Conservation (phyloP, 2,888 invertebrate species). For the Apeira syringaria region DNA sequence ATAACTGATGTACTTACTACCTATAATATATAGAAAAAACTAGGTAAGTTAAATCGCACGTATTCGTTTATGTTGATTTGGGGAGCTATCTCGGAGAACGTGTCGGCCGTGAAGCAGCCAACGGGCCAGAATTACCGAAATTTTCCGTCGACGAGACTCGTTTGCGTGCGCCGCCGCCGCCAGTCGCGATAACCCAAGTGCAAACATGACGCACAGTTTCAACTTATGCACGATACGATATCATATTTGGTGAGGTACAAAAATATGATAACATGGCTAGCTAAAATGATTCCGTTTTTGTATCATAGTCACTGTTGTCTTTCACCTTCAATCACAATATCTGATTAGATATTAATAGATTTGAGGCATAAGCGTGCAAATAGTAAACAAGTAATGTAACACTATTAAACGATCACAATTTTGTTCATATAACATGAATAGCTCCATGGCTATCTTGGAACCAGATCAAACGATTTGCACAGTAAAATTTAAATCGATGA, state of each 20-base stretch:
- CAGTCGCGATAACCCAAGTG: conserved; percentile 62
- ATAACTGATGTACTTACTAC: no score
- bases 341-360: background rate
- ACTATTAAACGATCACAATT: no score
- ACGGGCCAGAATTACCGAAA: conserved; percentile 56
- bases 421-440: no score
- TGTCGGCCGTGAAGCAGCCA: conserved; percentile 36
- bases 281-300: conserved; percentile 3
- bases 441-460: no score
- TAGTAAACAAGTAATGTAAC: no score
- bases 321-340: background rate
- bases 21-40: no score
- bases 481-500: no score
- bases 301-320: conserved; percentile 2
- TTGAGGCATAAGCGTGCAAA: background rate
- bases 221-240: conserved; percentile 27
- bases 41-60: no score
- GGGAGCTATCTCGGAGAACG: conserved; percentile 41
- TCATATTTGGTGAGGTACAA: conserved; percentile 22
- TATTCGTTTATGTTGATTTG: conserved; percentile 25
- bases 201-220: conserved; percentile 49
- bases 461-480: no score
- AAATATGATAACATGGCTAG: conserved; percentile 11
- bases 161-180: conserved; percentile 21
- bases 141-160: conserved; percentile 46